Evolutionary conservation across 2,888 invertebrate genomes (phyloP).

Genomic region (Oligia fasciuncula): DNA sequence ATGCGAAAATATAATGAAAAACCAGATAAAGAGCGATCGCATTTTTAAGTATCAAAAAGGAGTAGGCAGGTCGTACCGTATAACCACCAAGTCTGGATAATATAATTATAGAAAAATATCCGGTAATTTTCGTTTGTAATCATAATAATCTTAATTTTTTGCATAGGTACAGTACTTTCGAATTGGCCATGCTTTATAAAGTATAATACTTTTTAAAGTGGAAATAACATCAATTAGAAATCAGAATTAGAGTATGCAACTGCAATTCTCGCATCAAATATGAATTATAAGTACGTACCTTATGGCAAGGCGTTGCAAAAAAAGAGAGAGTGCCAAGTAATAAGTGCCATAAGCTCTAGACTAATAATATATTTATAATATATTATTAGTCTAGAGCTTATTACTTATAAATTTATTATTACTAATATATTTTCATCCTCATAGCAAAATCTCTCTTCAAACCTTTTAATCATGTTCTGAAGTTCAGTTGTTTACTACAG

Average conservation of each 20-base stretch:
- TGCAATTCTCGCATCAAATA: too few relatives aligned
- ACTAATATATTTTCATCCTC: not conserved
- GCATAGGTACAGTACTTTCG: not conserved
- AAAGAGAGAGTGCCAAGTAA: too few relatives aligned
- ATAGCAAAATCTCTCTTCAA: slow-evolving; percentile 2
- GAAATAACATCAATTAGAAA: not conserved
- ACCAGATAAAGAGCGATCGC: too few relatives aligned
- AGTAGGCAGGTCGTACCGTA: not conserved
- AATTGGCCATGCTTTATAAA: not conserved
- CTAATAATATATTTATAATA: too few relatives aligned
- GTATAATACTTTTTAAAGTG: not conserved
- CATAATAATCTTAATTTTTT: not conserved
- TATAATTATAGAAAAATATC: not conserved
- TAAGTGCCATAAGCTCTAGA: not conserved
- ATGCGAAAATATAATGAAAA: not conserved
- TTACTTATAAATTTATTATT: too few relatives aligned
- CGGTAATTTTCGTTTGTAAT: too few relatives aligned
- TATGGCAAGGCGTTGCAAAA: not conserved
- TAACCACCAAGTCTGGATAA: not conserved
- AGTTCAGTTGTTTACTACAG: slow-evolving; percentile 34
- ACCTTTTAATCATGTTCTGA: slow-evolving; percentile 17
- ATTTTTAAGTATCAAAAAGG: too few relatives aligned
- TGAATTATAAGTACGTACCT: not conserved
- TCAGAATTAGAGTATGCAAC: not conserved
- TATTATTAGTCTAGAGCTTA: too few relatives aligned